phyloP scores from a whole-genome alignment of 2,113 vertebrate species.

The Hemibagrus wyckioides region DNA sequence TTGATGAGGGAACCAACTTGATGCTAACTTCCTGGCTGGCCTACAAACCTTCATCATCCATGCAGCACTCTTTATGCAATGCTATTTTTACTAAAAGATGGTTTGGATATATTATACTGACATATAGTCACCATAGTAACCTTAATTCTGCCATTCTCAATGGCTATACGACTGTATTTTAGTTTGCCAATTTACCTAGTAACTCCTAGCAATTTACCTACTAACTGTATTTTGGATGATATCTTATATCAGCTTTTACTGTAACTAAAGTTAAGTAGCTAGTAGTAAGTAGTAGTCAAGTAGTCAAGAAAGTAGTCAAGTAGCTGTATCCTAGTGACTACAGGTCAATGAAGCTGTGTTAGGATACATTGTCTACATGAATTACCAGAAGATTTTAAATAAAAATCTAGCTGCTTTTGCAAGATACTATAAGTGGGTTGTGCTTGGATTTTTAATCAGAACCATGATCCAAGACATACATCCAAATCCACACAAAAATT shows the following conservation, averaged over 20 bases:
- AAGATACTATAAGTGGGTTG: neutral
- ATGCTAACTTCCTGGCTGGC: too few relatives aligned
- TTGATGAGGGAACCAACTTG: too few relatives aligned
- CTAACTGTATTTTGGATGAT: neutral
- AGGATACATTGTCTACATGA: neutral
- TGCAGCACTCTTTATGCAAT: neutral
- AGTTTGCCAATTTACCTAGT: neutral
- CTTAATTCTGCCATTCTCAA: neutral
- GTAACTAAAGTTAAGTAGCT: neutral
- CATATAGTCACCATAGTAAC: neutral
- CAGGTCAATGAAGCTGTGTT: neutral
- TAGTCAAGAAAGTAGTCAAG: too few relatives aligned
- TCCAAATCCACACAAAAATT: neutral
- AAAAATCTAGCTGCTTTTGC: neutral
- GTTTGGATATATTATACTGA: neutral
- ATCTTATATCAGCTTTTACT: neutral
- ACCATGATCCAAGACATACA: neutral
- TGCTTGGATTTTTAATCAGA: neutral
- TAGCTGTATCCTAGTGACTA: neutral
- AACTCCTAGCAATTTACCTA: too few relatives aligned
- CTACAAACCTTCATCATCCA: too few relatives aligned
- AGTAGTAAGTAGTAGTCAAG: too few relatives aligned
- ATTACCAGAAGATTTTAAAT: neutral
- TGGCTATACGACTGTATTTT: neutral
- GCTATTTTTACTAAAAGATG: neutral